A percentile compares a stretch with the other conserved stretches of the same genome.
Conservation (phyloP, 2,113 vertebrate genomes). For the Odontesthes bonariensis region DNA sequence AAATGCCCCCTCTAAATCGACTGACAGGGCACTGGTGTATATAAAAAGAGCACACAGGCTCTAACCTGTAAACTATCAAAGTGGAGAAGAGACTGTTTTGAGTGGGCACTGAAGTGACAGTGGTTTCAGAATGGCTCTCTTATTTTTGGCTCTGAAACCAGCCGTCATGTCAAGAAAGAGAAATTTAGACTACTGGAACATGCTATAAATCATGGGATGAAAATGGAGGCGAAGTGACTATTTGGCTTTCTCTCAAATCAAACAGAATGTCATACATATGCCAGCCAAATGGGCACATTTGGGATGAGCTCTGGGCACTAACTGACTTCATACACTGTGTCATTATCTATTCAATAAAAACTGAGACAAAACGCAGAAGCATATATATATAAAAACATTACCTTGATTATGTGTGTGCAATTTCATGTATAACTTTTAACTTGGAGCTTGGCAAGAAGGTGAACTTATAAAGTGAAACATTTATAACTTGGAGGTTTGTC, state of each 20-base stretch:
- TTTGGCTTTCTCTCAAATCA: conserved; percentile 37
- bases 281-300: not conserved
- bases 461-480: too few species aligned
- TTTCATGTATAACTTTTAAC: too few species aligned
- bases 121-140: conserved; percentile 76
- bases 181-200: conserved; percentile 77
- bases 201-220: conserved; percentile 76
- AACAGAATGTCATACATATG: conserved; percentile 5
- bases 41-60: conserved; percentile 12
- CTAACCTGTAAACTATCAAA: conserved; percentile 54
- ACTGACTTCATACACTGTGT: not conserved
- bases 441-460: too few species aligned
- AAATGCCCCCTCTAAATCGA: not conserved
- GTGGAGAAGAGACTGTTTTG: conserved; percentile 66
- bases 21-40: not conserved
- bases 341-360: too few species aligned
- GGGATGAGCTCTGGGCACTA: too few species aligned
- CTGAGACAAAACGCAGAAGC: too few species aligned
- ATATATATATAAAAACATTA: too few species aligned
- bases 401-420: too few species aligned
- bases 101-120: conserved; percentile 72
- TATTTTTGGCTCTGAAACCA: conserved; percentile 76
- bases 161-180: conserved; percentile 71
- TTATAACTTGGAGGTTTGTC: too few species aligned
- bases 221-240: conserved; percentile 61